Evolutionary conservation across 2,797 vertebrate species (phyloP).

Genomic region (Gymnothorax reevesii): DNA sequence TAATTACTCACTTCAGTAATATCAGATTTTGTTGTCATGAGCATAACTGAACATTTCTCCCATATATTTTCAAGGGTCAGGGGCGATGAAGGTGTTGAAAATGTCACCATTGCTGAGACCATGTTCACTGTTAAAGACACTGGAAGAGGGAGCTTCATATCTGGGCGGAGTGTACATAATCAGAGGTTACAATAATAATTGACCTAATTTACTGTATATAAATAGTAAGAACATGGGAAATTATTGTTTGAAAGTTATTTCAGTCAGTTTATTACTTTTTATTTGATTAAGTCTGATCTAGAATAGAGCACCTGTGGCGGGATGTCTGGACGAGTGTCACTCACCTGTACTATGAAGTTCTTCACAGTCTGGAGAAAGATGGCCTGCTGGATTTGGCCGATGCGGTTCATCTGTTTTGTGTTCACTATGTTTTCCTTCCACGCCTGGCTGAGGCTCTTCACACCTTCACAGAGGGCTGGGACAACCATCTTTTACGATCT

Average conservation of each 20-base stretch:
- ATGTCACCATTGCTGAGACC: conserved; percentile 34
- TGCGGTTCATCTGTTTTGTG: conserved; percentile 37
- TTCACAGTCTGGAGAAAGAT: conserved; percentile 44
- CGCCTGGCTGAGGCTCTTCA: conserved; percentile 21
- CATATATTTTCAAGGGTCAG: conserved; percentile 26
- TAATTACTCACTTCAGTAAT: background rate
- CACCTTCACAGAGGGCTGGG: conserved; percentile 39
- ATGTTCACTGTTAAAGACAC: conserved; percentile 40
- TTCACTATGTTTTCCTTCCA: conserved; percentile 35
- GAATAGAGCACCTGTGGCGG: conserved; percentile 31
- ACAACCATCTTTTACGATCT: conserved; percentile 40
- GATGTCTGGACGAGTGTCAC: conserved; percentile 36
- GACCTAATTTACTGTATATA: no score
- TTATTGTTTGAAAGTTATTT: no score
- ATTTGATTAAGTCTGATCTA: background rate
- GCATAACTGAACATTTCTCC: background rate
- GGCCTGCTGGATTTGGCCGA: conserved; percentile 34
- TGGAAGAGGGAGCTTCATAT: conserved; percentile 40
- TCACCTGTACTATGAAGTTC: conserved; percentile 36
- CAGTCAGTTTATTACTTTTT: no score
- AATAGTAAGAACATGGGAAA: no score
- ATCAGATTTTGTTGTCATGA: background rate
- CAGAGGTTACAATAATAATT: conserved; percentile 18
- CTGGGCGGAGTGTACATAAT: no score
- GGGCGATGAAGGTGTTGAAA: conserved; percentile 37